phyloP scores from a whole-genome alignment of 2,797 vertebrate genomes.

The Rhadinocentrus ornatus region DNA sequence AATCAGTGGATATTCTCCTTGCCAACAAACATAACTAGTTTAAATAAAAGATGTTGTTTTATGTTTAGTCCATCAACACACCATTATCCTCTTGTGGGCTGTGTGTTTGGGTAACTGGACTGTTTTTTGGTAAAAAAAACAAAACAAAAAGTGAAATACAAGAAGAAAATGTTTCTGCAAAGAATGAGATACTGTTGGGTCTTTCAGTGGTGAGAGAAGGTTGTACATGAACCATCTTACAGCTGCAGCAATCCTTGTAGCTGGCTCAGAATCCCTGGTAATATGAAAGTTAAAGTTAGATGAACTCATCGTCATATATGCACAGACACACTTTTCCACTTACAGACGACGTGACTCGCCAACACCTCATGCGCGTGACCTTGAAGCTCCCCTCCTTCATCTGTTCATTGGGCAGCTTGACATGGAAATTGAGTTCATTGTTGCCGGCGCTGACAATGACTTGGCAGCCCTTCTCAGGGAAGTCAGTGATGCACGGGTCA shows the following conservation, averaged over 20 bases:
- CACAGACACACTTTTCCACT: conserved; percentile 73
- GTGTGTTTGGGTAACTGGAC: conserved; percentile 46
- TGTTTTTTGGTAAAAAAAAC: conserved; percentile 45
- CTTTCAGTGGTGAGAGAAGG: conserved; percentile 25
- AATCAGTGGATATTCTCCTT: background rate
- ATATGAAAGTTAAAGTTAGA: conserved; percentile 1
- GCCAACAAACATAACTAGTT: conserved; percentile 29
- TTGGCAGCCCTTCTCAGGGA: conserved; percentile 96
- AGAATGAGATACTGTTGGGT: conserved; percentile 25
- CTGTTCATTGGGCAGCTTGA: conserved; percentile 94
- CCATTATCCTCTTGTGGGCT: conserved; percentile 27
- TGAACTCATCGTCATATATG: background rate
- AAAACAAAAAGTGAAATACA: conserved; percentile 6
- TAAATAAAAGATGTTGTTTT: conserved; percentile 13
- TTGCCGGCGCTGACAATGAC: conserved; percentile 96
- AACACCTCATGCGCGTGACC: conserved; percentile 98
- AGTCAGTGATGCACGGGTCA: conserved; percentile 95
- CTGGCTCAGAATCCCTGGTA: conserved; percentile 12
- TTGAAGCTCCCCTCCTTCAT: conserved; percentile 99
- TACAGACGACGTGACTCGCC: conserved; percentile 97
- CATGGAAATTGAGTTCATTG: conserved; percentile 98
- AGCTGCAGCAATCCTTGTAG: background rate
- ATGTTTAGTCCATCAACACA: conserved; percentile 46
- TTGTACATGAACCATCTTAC: conserved; percentile 8
- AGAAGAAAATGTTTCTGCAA: conserved; percentile 16